Conservation (phyloP, 1,140 invertebrate genomes). For the Pararge aegeria region DNA sequence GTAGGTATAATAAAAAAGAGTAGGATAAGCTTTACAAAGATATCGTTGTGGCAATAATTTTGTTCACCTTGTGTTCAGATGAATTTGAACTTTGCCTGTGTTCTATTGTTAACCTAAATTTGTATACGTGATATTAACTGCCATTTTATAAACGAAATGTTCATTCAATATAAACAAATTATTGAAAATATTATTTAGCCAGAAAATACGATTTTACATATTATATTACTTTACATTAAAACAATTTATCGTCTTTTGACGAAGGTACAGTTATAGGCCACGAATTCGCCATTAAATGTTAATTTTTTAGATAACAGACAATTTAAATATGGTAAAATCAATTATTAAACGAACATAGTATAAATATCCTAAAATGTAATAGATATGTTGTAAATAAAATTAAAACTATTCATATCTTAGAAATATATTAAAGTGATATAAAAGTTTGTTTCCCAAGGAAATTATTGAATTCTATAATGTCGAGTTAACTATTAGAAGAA, state of each 20-base stretch:
- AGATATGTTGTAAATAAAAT: constrained; percentile 62
- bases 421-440: constrained; percentile 70
- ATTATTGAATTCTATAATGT: constrained; percentile 71
- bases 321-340: constrained; percentile 23
- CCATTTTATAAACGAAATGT: constrained; percentile 59
- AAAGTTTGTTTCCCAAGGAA: constrained; percentile 72
- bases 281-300: constrained; percentile 19
- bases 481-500: constrained; percentile 72
- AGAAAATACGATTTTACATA: constrained; percentile 20
- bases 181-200: constrained; percentile 21
- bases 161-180: constrained; percentile 48
- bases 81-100: constrained; percentile 39
- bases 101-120: constrained; percentile 62
- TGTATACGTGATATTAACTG: constrained; percentile 74
- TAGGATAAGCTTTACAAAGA: constrained; percentile 28
- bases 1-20: background rate
- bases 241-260: constrained; percentile 39
- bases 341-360: constrained; percentile 1
- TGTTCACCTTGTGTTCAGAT: constrained; percentile 44
- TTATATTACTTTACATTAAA: constrained; percentile 26
- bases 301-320: constrained; percentile 17
- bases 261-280: constrained; percentile 21
- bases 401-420: constrained; percentile 77
- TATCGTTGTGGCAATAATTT: constrained; percentile 65
- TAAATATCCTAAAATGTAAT: constrained; percentile 41